Conservation (phyloP, 2,888 invertebrate species). For the Therioaphis trifolii region DNA sequence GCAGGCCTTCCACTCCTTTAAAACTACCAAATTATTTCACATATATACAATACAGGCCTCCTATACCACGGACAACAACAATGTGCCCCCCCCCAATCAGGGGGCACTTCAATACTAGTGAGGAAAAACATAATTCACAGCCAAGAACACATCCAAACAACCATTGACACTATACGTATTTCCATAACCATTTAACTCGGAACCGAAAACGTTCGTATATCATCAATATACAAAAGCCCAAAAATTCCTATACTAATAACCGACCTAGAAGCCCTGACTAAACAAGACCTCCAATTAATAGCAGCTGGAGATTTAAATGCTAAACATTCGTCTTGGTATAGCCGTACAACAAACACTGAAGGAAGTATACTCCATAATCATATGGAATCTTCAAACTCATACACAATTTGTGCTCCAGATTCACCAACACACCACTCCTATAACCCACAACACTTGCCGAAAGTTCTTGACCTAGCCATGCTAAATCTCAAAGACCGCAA, state of each 20-base stretch:
- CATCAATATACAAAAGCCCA: conserved; percentile 11
- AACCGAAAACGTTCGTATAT: not conserved
- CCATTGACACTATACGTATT: not conserved
- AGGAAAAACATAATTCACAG: not conserved
- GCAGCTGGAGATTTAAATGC: not conserved
- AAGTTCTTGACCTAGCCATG: not conserved
- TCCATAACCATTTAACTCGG: not conserved
- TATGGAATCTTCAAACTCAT: not conserved
- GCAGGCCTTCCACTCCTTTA: too few species aligned
- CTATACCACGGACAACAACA: too few species aligned
- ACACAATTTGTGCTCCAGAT: not conserved
- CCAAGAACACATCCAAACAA: too few species aligned
- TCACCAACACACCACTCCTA: not conserved
- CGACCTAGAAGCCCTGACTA: too few species aligned
- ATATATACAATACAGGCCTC: too few species aligned
- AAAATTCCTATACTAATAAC: not conserved
- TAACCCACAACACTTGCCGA: not conserved
- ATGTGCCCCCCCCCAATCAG: too few species aligned
- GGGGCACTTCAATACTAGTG: too few species aligned
- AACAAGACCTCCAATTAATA: not conserved
- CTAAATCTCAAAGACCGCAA: too few species aligned
- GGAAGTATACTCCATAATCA: not conserved
- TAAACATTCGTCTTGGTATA: not conserved
- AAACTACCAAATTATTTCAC: too few species aligned
- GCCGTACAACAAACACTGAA: not conserved